Evolutionary conservation across 2,113 vertebrate genomes (phyloP).

Genomic region (Pardalotus punctatus): DNA sequence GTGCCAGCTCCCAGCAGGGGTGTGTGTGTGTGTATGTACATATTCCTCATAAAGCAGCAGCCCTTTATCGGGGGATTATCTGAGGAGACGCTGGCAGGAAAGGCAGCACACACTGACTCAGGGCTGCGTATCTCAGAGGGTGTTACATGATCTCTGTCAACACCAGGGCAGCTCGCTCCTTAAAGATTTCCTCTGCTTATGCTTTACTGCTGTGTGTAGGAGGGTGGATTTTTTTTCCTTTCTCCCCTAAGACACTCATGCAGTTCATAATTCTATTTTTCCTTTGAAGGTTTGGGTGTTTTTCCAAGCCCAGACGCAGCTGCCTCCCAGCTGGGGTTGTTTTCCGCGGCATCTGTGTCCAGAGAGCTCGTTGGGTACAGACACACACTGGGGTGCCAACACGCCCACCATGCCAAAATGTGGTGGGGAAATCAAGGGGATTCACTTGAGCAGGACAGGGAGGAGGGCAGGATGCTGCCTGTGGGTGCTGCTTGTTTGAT

Average conservation of each 20-base stretch:
- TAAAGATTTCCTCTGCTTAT: background rate
- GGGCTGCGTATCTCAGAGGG: background rate
- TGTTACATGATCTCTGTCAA: conserved; percentile 33
- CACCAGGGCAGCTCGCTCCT: background rate
- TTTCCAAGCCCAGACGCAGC: background rate
- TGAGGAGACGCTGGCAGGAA: background rate
- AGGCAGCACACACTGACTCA: background rate
- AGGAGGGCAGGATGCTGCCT: background rate
- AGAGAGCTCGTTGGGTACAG: background rate
- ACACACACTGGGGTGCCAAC: fast-evolving
- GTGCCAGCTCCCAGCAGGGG: background rate
- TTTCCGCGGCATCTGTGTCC: background rate
- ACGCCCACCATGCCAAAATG: fast-evolving
- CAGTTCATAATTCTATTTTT: background rate
- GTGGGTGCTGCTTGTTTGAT: background rate
- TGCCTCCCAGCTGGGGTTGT: conserved; percentile 4
- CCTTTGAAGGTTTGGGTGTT: background rate
- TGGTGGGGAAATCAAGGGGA: fast-evolving
- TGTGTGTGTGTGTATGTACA: background rate
- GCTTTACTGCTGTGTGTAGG: background rate
- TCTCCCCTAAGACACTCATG: background rate
- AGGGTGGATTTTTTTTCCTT: background rate
- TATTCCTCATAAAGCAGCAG: background rate
- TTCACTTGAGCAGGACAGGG: fast-evolving
- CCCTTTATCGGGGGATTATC: background rate